Evolutionary conservation across 2,113 vertebrate species (phyloP).

Genomic region (Urocolius indicus): DNA sequence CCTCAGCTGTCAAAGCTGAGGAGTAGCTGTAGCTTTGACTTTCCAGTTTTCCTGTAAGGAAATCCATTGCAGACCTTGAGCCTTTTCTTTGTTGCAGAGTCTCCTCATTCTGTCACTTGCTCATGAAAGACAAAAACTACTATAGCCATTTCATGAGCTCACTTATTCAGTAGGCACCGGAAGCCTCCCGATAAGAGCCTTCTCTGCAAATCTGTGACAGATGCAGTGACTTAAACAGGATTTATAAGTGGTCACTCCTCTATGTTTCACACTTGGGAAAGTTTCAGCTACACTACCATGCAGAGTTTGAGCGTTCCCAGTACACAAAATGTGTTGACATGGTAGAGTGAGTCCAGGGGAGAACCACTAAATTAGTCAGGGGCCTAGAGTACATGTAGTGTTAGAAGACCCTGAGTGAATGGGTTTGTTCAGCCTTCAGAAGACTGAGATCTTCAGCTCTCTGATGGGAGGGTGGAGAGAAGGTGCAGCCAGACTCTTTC

Average conservation of each 20-base stretch:
- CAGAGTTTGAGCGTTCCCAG: not conserved
- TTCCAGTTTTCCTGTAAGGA: not conserved
- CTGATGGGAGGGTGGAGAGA: not conserved
- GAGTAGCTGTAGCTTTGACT: not conserved
- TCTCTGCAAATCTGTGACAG: not conserved
- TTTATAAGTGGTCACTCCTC: not conserved
- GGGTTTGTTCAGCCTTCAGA: not conserved
- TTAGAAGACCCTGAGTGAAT: not conserved
- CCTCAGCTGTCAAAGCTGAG: not conserved
- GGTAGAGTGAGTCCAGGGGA: not conserved
- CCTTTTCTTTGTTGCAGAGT: not conserved
- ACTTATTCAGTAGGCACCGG: not conserved
- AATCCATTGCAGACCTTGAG: not conserved
- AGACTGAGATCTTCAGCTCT: not conserved
- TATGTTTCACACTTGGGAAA: not conserved
- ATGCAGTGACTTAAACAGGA: not conserved
- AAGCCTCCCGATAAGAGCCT: not conserved
- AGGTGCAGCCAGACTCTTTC: not conserved
- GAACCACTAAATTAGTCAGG: not conserved
- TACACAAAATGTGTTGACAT: not conserved
- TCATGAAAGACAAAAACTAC: not conserved
- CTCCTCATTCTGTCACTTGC: not conserved
- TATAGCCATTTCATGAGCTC: not conserved
- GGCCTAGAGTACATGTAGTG: not conserved
- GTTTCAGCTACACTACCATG: not conserved